Conservation (phyloP, 2,113 vertebrate genomes). For the Oreochromis spilurus region DNA sequence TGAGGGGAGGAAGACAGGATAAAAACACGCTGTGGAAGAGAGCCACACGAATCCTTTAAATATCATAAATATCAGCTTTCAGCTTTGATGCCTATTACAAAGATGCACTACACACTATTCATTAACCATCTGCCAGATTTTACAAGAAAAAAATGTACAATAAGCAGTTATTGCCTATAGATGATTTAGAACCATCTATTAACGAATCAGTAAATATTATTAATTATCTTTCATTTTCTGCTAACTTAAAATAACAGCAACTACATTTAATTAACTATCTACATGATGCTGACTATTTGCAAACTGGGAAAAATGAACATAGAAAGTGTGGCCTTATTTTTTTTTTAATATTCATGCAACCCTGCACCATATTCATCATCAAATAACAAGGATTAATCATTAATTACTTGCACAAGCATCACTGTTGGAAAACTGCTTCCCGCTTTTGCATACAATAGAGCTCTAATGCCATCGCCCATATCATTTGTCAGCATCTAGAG, state of each 20-base stretch:
- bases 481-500: constrained; percentile 70
- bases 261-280: background rate
- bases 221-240: background rate
- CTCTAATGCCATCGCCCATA: constrained; percentile 53
- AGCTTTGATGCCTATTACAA: background rate
- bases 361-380: background rate
- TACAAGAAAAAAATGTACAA: background rate
- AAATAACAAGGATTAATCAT: constrained; percentile 40
- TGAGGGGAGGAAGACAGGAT: no score
- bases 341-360: constrained; percentile 6
- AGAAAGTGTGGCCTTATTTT: background rate
- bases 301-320: background rate
- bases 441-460: constrained; percentile 47
- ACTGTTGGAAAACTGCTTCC: constrained; percentile 33
- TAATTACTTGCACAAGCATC: constrained; percentile 45
- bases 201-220: background rate
- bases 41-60: background rate
- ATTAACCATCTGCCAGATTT: background rate
- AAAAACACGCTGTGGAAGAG: no score
- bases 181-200: background rate
- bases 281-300: background rate
- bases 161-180: background rate
- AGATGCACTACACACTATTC: background rate
- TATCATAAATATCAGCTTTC: background rate
- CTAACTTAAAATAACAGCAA: background rate